Base-by-base conservation (phyloP, 2,888 invertebrate species). In the Amorpha juglandis region DNA sequence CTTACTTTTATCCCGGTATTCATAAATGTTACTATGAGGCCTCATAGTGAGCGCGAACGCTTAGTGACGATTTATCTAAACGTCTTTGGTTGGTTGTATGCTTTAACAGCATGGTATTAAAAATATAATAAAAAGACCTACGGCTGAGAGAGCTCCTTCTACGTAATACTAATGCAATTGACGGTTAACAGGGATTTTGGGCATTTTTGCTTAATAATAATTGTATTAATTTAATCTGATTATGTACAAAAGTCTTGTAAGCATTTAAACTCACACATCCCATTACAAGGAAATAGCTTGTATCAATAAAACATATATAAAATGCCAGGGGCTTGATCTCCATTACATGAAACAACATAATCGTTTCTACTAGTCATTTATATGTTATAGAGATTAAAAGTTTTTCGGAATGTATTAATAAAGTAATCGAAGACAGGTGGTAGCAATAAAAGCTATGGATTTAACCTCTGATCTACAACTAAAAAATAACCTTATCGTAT, bases 261-360 rank as follows among this genome's bases (percentile, higher is more conserved):
- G 14, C 14, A 45, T 9, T 1, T 42, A 42, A 11, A 14, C 4
- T 1, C 14, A 11, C 1, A 45, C 14, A 6, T 45, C 14, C 45
- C 45, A 45, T 45, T 45, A 14, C 45, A 45, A 45, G 45, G 45
- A 14, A 45, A 12, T 9, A 45, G 11, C 19, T 50, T 19, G 48
- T 63, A 48, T 63, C 48, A 50, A 63, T 48, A 35, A 16, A 48
- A 62, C 6, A 27, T 27, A 14, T 27, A 62, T 63, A n/a, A 27
- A 42, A 42, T 42, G 42, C 33, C 33, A 33, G n/a, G 27, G 47
- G 9, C 19, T 19, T 50, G 19, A 50, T 19, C 50, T 19, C 19
- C 9, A 6, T 6, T 19, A 50, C 3, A 19, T 19, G 7, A 50
- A 48, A 50, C 3, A 50, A 11, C 50, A 50, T 50, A 19, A 19